Conservation (phyloP, 2,797 vertebrate species). For the Gallirallus australis region DNA sequence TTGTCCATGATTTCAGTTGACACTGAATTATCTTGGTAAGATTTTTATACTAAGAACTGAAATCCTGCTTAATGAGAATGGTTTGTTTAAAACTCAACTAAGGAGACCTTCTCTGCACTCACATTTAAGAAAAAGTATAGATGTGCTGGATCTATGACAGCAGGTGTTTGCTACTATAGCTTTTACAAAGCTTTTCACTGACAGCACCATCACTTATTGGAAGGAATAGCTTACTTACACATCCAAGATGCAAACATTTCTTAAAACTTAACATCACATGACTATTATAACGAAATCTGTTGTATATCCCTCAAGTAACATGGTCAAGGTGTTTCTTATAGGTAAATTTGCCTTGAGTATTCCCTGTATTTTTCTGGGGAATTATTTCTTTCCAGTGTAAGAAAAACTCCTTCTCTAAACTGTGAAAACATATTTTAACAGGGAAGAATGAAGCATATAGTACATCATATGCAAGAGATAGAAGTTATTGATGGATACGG, state of each 20-base stretch:
- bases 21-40: not conserved
- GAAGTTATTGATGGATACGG: not conserved
- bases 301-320: not conserved
- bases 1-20: not conserved
- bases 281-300: not conserved
- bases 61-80: not conserved
- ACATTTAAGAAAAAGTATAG: not conserved
- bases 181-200: not conserved
- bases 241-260: not conserved
- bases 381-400: not conserved
- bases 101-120: not conserved
- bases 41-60: not conserved
- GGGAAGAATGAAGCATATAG: not conserved
- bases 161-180: not conserved
- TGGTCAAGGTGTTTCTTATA: not conserved
- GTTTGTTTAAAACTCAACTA: not conserved
- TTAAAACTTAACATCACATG: not conserved
- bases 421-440: not conserved
- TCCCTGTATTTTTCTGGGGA: not conserved
- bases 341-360: not conserved
- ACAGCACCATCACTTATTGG: not conserved
- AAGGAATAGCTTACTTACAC: not conserved
- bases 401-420: not conserved
- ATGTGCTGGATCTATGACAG: rapidly evolving
- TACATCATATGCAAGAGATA: not conserved